Evolutionary conservation across 2,888 invertebrate genomes (phyloP), one percentile per base, ranked within the genome.

Genomic region (Drosophila dives): DNA sequence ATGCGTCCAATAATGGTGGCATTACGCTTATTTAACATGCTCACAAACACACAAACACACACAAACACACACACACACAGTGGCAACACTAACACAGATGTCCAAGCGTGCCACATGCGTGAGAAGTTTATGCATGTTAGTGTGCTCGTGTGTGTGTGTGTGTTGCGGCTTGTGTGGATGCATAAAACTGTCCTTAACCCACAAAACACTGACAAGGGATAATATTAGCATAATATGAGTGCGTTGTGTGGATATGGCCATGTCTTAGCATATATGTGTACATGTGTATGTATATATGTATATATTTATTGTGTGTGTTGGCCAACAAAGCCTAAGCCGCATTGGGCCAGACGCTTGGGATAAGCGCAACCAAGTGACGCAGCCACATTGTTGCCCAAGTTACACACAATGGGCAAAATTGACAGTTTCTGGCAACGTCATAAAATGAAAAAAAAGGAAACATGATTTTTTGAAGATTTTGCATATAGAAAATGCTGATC

Each of bases 21-120:
- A 90, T 86, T 85, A 89, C 86, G 89, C 89, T 89, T 86, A 88
- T 89, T 90, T 88, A 89, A 86, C 90, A 91, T 83, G 79, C 81
- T 77, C 77, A 65, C 64, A 83, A 62, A 77, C 60, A 76, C 59
- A 73, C 54, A 50, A 54, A 69, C 50, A 55, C 36, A 56, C 54
- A 64, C n/a, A n/a, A 32, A 66, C 60, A 68, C 61, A 80, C 71
- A 55, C 50, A 64, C 2, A 34, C 45, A 58, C 45, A 63, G 62
- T 67, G 32, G 42, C 34, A 36, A 15, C 69, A 64, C 73, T 65
- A 69, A 74, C 63, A 55, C 75, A 72, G 65, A 72, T 82, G 81
- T 72, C 75, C 78, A 65, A 64, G 51, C 50, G 66, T 65, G 60
- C 58, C 72, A 74, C 63, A 69, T 76, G 71, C 67, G 75, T 78